These are phyloP conservation scores for Cheilosia soror DNA, from an alignment of 2,888 invertebrate species.

Conservation along the genomic window DNA sequence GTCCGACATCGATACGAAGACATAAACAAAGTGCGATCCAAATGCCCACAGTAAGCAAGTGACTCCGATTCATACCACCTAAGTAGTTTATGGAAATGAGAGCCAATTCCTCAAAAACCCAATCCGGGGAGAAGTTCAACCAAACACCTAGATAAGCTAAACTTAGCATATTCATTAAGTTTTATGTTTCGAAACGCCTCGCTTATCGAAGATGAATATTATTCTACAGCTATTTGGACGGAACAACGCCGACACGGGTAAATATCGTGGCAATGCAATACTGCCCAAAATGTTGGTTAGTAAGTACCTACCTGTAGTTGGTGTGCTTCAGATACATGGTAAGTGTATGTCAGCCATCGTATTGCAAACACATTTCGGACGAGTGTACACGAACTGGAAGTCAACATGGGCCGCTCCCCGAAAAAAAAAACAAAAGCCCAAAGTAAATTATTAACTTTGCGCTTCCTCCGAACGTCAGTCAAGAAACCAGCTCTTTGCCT, in stretches of 20 bases:
- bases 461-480: constrained; percentile 22
- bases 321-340: constrained; percentile 64
- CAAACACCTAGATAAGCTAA: constrained; percentile 27
- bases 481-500: constrained; percentile 16
- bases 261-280: constrained; percentile 45
- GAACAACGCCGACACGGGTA: constrained; percentile 35
- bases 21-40: constrained; percentile 65
- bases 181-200: constrained; percentile 30
- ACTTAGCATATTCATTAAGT: constrained; percentile 70
- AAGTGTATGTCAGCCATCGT: constrained; percentile 53
- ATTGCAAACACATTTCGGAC: constrained; percentile 37
- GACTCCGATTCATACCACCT: constrained; percentile 66
- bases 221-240: constrained; percentile 8
- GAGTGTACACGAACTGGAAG: constrained; percentile 53
- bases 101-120: constrained; percentile 61
- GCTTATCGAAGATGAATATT: constrained; percentile 23
- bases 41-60: constrained; percentile 53
- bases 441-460: constrained; percentile 65
- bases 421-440: constrained; percentile 54
- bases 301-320: not conserved
- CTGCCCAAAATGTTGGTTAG: constrained; percentile 25
- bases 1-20: constrained; percentile 64
- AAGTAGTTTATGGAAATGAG: constrained; percentile 73
- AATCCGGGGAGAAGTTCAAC: constrained; percentile 43
- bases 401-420: constrained; percentile 66